Conservation (phyloP, 1,140 invertebrate genomes). For the Eurosta solidaginis region DNA sequence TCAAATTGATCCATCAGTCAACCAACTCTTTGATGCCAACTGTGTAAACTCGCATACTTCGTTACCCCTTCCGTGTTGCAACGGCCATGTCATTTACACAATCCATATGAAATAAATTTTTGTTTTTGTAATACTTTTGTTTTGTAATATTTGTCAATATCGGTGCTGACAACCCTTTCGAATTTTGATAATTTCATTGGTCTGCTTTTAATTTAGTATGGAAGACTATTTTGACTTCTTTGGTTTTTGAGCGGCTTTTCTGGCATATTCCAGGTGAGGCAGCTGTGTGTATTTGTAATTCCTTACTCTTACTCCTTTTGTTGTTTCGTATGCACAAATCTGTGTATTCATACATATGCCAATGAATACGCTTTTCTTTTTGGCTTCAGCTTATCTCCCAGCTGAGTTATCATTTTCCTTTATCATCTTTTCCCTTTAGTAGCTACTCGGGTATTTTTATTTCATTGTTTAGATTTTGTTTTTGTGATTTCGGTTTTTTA, state of each 20-base stretch:
- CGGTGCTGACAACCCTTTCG: neutral
- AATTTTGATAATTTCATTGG: neutral
- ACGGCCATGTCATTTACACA: neutral
- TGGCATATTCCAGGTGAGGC: neutral
- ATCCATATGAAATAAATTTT: neutral
- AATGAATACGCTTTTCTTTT: neutral
- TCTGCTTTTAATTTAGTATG: neutral
- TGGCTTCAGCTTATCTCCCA: neutral
- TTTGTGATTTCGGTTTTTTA: conserved; percentile 5
- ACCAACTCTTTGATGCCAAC: neutral
- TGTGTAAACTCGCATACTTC: neutral
- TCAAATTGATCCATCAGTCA: neutral
- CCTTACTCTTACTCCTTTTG: no score
- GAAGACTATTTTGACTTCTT: neutral
- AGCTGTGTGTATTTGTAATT: conserved; percentile 13
- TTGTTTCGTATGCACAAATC: neutral
- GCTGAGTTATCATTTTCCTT: neutral
- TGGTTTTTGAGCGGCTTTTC: conserved; percentile 4
- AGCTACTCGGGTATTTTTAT: neutral
- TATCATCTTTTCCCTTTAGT: neutral
- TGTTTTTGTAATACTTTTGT: neutral
- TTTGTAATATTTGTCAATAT: neutral
- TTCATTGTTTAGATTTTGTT: neutral
- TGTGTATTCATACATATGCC: neutral
- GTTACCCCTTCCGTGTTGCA: neutral